These are phyloP conservation scores for Thera obeliscata DNA, from an alignment of 2,888 invertebrate genomes.

Conservation along the genomic window DNA sequence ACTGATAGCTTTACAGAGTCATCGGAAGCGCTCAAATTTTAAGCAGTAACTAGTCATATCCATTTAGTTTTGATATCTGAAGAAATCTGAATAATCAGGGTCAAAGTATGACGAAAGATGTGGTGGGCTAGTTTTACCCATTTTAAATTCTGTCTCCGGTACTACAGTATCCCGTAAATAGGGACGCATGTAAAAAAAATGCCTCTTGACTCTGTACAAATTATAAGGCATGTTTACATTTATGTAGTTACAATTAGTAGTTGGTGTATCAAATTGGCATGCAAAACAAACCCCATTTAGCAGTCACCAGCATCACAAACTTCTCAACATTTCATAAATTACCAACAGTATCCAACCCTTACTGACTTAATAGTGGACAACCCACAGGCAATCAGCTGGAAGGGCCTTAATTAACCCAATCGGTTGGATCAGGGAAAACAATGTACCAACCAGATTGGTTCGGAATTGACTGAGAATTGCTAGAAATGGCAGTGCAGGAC, in stretches of 20 bases:
- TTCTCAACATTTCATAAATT: constrained; percentile 28
- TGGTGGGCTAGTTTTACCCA: too few relatives aligned
- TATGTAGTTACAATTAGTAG: not conserved
- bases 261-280: not conserved
- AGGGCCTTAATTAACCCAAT: constrained; percentile 58
- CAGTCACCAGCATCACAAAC: constrained; percentile 8
- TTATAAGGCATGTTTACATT: too few relatives aligned
- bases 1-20: too few relatives aligned
- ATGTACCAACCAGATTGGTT: constrained; percentile 51
- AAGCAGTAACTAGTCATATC: too few relatives aligned
- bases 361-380: constrained; percentile 54
- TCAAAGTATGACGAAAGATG: too few relatives aligned
- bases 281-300: constrained; percentile 6
- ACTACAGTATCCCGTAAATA: too few relatives aligned
- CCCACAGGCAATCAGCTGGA: constrained; percentile 56
- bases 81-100: too few relatives aligned
- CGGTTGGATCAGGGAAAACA: constrained; percentile 53
- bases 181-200: too few relatives aligned
- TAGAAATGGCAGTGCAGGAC: constrained; percentile 33
- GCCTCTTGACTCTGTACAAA: too few relatives aligned
- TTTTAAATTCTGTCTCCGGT: too few relatives aligned
- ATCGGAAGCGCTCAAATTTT: too few relatives aligned
- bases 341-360: constrained; percentile 35
- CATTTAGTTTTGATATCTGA: too few relatives aligned
- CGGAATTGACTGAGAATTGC: constrained; percentile 40